phyloP scores from a whole-genome alignment of 2,113 vertebrate species.

The Sclerurus mexicanus region DNA sequence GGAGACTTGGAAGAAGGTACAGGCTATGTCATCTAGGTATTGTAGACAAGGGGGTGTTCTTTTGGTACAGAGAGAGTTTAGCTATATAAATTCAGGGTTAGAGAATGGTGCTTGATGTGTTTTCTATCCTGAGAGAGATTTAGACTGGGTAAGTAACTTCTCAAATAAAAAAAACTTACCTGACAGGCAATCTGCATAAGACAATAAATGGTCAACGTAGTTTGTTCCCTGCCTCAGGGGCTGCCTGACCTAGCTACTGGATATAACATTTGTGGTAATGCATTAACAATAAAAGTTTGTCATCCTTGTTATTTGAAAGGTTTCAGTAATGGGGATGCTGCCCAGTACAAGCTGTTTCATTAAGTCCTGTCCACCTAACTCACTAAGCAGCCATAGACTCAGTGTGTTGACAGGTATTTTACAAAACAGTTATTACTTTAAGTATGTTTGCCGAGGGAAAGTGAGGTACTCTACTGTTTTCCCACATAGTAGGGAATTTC shows the following conservation, averaged over 20 bases:
- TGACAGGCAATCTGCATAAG: not conserved
- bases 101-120: rapidly evolving
- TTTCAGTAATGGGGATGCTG: not conserved
- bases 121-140: not conserved
- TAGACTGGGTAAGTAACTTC: not conserved
- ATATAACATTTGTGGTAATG: not conserved
- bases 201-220: rapidly evolving
- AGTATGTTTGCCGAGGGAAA: not conserved
- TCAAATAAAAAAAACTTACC: not conserved
- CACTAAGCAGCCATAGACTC: not conserved
- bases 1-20: not conserved
- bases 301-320: not conserved
- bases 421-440: not conserved
- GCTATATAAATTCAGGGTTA: not conserved
- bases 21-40: rapidly evolving
- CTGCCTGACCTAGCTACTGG: not conserved
- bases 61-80: not conserved
- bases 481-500: not conserved
- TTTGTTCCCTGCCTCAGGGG: not conserved
- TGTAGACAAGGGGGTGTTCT: not conserved
- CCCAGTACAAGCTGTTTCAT: not conserved
- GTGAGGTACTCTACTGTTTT: not conserved
- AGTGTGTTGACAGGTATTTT: not conserved
- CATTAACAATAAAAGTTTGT: not conserved
- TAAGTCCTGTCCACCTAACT: not conserved